Conservation (phyloP, 2,888 invertebrate genomes). For the Xylota segnis region DNA sequence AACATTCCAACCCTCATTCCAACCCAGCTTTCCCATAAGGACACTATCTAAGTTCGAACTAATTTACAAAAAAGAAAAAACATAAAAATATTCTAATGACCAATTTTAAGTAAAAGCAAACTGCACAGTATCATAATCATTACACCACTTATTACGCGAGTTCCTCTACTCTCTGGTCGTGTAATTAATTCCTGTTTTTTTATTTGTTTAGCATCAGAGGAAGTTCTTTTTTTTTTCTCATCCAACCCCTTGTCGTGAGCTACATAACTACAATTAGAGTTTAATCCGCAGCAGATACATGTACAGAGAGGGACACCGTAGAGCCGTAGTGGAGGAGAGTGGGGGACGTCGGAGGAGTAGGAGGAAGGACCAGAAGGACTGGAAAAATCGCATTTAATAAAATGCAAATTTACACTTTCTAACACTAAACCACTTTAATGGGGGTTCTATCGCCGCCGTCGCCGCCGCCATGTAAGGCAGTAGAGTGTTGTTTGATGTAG, state of each 20-base stretch:
- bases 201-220: conserved; percentile 26
- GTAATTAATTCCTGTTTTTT: conserved; percentile 54
- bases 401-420: conserved; percentile 67
- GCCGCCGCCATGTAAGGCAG: conserved; percentile 33
- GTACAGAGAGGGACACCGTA: not conserved
- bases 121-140: conserved; percentile 22
- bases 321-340: no score
- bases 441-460: conserved; percentile 40
- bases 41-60: not conserved
- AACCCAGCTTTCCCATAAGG: not conserved
- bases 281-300: conserved; percentile 58
- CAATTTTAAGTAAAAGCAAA: conserved; percentile 40
- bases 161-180: not conserved
- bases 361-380: not conserved
- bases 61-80: no score
- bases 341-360: not conserved
- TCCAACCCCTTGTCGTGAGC: conserved; percentile 4
- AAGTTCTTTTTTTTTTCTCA: conserved; percentile 9
- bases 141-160: conserved; percentile 40
- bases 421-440: conserved; percentile 69
- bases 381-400: conserved; percentile 67
- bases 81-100: conserved; percentile 33
- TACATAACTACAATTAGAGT: conserved; percentile 59
- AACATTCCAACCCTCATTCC: not conserved
- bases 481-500: conserved; percentile 58